These are phyloP conservation scores for Ips nitidus DNA, from an alignment of 1,140 invertebrate species.

Conservation along the genomic window DNA sequence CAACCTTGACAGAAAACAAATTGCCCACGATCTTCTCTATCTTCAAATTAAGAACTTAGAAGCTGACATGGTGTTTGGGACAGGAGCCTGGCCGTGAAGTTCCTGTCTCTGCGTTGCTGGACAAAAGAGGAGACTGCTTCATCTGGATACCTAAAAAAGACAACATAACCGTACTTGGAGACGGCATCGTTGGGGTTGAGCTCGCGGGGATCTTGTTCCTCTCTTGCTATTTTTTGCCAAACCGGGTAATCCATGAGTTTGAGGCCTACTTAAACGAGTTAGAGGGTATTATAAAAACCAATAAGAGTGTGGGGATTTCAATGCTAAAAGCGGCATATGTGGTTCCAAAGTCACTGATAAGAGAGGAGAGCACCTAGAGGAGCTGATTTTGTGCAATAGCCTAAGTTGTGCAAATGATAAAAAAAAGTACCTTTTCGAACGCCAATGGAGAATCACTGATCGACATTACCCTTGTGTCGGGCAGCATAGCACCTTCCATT, in stretches of 20 bases:
- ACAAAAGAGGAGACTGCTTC: too few relatives aligned
- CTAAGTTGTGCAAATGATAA: background rate
- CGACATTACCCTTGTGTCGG: background rate
- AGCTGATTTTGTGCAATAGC: background rate
- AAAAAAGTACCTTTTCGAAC: background rate
- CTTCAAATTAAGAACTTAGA: too few relatives aligned
- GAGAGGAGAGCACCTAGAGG: background rate
- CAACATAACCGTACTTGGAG: too few relatives aligned
- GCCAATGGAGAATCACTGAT: background rate
- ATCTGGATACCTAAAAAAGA: too few relatives aligned
- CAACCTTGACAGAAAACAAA: too few relatives aligned
- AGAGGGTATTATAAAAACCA: background rate
- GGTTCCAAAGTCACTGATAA: background rate
- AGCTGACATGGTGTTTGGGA: too few relatives aligned
- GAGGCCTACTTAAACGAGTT: background rate
- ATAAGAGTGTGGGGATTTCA: background rate
- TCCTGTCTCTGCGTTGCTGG: too few relatives aligned
- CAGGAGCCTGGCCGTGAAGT: too few relatives aligned
- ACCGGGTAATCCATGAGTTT: background rate
- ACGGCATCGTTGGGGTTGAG: background rate
- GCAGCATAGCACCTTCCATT: background rate
- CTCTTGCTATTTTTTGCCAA: background rate
- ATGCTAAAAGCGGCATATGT: background rate
- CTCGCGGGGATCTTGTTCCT: background rate
- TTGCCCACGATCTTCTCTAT: too few relatives aligned